A percentile compares a stretch with the other conserved stretches of the same genome.
phyloP scores from a whole-genome alignment of 2,797 vertebrate genomes.

The Jordanella pulchra region DNA sequence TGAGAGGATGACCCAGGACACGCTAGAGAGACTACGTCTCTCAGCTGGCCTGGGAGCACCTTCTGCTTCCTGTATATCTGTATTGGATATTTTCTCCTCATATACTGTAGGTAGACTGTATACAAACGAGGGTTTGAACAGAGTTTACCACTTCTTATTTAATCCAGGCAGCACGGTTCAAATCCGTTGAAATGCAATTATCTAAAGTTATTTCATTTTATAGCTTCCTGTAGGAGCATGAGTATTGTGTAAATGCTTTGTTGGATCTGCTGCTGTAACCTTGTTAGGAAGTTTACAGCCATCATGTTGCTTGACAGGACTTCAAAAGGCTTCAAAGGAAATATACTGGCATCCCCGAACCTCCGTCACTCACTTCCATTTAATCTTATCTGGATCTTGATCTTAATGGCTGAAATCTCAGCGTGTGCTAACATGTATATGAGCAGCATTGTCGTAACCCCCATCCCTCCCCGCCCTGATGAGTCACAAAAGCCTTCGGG shows the following conservation, averaged over 20 bases:
- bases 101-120: neutral
- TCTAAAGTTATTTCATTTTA: neutral
- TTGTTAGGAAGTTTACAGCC: neutral
- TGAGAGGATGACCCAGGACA: too few species aligned
- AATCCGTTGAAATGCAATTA: neutral
- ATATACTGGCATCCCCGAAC: conserved; percentile 12
- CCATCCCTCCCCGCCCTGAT: conserved; percentile 21
- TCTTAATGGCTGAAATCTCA: conserved; percentile 5
- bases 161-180: neutral
- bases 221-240: neutral
- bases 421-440: conserved; percentile 14
- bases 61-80: neutral
- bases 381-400: conserved; percentile 28
- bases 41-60: too few species aligned
- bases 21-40: too few species aligned
- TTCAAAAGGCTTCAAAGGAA: conserved; percentile 2
- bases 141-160: neutral
- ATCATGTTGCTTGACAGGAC: neutral
- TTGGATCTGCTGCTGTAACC: neutral
- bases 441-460: conserved; percentile 15
- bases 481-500: conserved; percentile 43
- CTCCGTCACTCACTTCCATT: conserved; percentile 6
- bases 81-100: neutral
- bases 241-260: neutral
- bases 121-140: neutral